Percentiles rank a stretch among this genome's conserved stretches.
Evolutionary conservation across 2,888 invertebrate species (phyloP).

Genomic region (Antheraea assamensis): DNA sequence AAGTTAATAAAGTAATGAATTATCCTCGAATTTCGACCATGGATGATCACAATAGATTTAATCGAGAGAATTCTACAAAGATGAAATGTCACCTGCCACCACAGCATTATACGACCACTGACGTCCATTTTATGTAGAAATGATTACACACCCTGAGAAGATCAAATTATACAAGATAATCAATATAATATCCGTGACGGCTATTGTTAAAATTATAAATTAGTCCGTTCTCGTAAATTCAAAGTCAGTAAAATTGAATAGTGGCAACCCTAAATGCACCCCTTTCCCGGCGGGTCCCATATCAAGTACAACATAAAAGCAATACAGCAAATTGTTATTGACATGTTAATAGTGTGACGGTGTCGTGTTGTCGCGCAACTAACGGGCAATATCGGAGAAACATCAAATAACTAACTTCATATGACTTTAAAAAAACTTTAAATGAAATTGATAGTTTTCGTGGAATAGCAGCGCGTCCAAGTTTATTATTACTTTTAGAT

Average conservation of each 20-base stretch:
- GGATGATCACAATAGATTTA: too few species aligned
- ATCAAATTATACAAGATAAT: not conserved
- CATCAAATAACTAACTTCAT: not conserved
- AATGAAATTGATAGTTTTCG: not conserved
- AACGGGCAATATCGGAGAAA: slow-evolving; percentile 1
- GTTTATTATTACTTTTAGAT: not conserved
- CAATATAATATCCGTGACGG: too few species aligned
- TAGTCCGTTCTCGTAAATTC: not conserved
- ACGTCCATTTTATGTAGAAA: too few species aligned
- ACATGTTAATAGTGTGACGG: slow-evolving; percentile 72
- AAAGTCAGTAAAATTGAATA: not conserved
- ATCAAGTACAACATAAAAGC: slow-evolving; percentile 72
- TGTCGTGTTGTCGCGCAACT: slow-evolving; percentile 50
- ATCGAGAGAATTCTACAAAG: too few species aligned
- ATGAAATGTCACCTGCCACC: too few species aligned
- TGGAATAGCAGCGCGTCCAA: not conserved
- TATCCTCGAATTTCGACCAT: too few species aligned
- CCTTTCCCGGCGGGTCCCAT: slow-evolving; percentile 59
- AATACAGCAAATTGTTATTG: slow-evolving; percentile 79
- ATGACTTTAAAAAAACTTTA: slow-evolving; percentile 28
- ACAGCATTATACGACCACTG: too few species aligned
- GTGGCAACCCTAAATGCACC: slow-evolving; percentile 61
- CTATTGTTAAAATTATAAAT: not conserved
- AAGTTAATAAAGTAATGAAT: too few species aligned
- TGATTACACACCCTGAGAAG: not conserved